Conservation (phyloP, 1,140 invertebrate species). For the Leptinotarsa defecta region DNA sequence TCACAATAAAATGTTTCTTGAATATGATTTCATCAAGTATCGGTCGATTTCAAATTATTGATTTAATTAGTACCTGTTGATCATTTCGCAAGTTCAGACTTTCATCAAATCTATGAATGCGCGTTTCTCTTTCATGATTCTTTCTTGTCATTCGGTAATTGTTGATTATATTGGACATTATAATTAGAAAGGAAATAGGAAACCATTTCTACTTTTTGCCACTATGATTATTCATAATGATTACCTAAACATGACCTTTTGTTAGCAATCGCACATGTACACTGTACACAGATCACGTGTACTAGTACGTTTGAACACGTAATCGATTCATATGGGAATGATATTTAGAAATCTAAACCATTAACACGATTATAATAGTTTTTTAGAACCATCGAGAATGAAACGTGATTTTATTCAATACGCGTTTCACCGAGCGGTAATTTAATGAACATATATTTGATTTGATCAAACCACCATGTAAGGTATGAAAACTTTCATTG, state of each 20-base stretch:
- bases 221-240: slow-evolving; percentile 2
- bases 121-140: background rate
- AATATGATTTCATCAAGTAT: no score
- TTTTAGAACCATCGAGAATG: background rate
- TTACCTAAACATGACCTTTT: slow-evolving; percentile 4
- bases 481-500: no score
- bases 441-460: background rate
- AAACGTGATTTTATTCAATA: slow-evolving; percentile 2
- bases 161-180: background rate
- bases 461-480: no score
- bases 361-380: background rate
- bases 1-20: no score
- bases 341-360: background rate
- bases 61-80: no score
- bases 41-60: no score
- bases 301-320: background rate
- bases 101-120: background rate
- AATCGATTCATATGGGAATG: background rate
- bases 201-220: background rate
- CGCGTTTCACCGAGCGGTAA: background rate
- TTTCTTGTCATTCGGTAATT: background rate
- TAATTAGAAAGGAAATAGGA: slow-evolving; percentile 8
- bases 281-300: background rate
- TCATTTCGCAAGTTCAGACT: background rate
- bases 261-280: background rate